Percentiles rank a stretch among this genome's conserved stretches.
Conservation (phyloP, 2,113 vertebrate species). For the Oncorhynchus mykiss region DNA sequence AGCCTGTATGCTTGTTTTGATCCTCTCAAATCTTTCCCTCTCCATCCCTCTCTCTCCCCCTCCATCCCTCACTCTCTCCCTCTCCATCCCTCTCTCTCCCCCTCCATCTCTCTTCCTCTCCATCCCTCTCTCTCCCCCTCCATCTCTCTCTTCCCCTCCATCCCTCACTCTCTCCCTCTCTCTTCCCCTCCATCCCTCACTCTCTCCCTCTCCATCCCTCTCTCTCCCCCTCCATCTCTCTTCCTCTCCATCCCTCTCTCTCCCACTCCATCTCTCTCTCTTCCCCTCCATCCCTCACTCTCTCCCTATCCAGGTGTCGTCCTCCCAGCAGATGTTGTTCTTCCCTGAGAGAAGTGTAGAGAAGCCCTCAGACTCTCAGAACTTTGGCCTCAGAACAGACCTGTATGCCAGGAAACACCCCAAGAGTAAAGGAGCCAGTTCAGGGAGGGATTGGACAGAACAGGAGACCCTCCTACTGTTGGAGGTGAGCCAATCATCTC, state of each 20-base stretch:
- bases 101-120: too few relatives aligned
- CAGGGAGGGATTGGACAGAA: constrained; percentile 95
- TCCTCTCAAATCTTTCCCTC: not conserved
- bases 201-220: too few relatives aligned
- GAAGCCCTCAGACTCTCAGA: constrained; percentile 90
- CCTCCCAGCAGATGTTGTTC: constrained; percentile 94
- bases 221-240: too few relatives aligned
- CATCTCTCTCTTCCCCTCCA: not conserved
- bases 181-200: too few relatives aligned
- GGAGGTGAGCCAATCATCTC: constrained; percentile 74
- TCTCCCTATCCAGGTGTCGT: constrained; percentile 77
- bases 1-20: not conserved
- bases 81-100: too few relatives aligned
- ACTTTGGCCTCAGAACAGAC: constrained; percentile 92
- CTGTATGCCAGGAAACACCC: constrained; percentile 94
- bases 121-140: too few relatives aligned
- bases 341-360: constrained; percentile 93
- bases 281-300: not conserved
- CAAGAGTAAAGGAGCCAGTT: constrained; percentile 96
- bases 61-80: too few relatives aligned
- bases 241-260: too few relatives aligned
- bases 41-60: too few relatives aligned
- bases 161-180: too few relatives aligned
- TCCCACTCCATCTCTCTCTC: not conserved
- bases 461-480: constrained; percentile 92